phyloP scores from a whole-genome alignment of 2,113 vertebrate species.

The Limanda limanda region DNA sequence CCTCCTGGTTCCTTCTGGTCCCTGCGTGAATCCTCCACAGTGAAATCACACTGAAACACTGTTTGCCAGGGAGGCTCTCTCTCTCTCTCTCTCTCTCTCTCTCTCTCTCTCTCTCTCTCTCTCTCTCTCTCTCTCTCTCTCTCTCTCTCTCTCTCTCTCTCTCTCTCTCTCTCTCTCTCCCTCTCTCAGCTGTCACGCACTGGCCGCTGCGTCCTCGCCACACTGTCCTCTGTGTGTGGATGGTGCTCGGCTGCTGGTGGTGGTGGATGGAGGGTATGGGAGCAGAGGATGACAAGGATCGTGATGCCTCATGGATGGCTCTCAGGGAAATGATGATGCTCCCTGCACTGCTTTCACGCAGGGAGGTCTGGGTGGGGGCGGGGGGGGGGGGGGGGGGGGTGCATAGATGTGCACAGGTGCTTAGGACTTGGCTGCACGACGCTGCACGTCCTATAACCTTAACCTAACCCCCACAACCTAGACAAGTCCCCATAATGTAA shows the following conservation, averaged over 20 bases:
- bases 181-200: constrained; percentile 21
- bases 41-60: constrained; percentile 72
- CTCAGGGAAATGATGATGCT: background rate
- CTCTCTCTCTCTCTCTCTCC: constrained; percentile 33
- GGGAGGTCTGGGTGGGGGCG: constrained; percentile 1
- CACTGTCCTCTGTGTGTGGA: constrained; percentile 37
- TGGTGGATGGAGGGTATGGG: background rate
- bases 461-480: no score
- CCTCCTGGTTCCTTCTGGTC: no score
- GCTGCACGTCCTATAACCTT: no score
- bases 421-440: no score
- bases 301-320: constrained; percentile 38
- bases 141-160: constrained; percentile 46
- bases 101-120: constrained; percentile 45
- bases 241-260: background rate
- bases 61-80: constrained; percentile 66
- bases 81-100: constrained; percentile 54
- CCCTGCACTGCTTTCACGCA: constrained; percentile 4
- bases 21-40: constrained; percentile 54
- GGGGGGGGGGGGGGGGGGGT: constrained; percentile 5
- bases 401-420: background rate
- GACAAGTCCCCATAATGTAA: no score
- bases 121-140: constrained; percentile 38
- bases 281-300: no score
- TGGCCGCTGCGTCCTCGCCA: constrained; percentile 43